phyloP scores from a whole-genome alignment of 2,797 vertebrate genomes.

The Sebastes vulpes region DNA sequence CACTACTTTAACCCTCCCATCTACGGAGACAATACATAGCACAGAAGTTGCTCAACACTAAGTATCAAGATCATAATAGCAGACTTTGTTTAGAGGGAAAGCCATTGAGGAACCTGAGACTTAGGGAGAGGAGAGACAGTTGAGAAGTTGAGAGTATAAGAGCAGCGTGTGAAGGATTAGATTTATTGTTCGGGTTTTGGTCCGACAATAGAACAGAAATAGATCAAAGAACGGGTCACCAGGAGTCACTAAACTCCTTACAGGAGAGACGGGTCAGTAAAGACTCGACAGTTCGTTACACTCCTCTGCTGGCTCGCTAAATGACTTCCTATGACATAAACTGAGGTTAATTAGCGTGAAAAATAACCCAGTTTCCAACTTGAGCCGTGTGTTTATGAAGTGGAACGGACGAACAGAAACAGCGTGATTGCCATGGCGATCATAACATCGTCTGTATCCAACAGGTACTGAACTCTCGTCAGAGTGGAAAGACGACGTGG shows the following conservation, averaged over 20 bases:
- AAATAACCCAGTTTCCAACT: constrained; percentile 45
- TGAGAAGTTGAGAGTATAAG: constrained; percentile 77
- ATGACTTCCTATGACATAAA: constrained; percentile 41
- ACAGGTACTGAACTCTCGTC: constrained; percentile 30
- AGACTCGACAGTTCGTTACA: constrained; percentile 17
- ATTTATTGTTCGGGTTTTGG: constrained; percentile 65
- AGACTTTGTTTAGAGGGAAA: constrained; percentile 67
- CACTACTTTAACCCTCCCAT: constrained; percentile 74
- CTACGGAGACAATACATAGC: constrained; percentile 66
- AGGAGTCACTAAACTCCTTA: constrained; percentile 44
- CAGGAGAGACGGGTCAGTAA: constrained; percentile 33
- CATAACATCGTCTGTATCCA: constrained; percentile 11
- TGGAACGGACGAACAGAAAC: constrained; percentile 21
- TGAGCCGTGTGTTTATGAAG: constrained; percentile 12
- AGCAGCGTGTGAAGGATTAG: constrained; percentile 77
- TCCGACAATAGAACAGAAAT: constrained; percentile 64
- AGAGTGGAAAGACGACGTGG: constrained; percentile 12
- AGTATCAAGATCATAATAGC: constrained; percentile 80
- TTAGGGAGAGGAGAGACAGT: constrained; percentile 71
- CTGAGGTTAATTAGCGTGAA: constrained; percentile 44
- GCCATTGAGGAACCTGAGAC: constrained; percentile 77
- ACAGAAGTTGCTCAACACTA: constrained; percentile 74
- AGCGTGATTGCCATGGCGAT: constrained; percentile 4
- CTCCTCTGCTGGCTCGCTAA: constrained; percentile 3
- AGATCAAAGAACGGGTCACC: constrained; percentile 67